Base-by-base conservation (phyloP, 2,888 invertebrate species). In the Blera fallax region DNA sequence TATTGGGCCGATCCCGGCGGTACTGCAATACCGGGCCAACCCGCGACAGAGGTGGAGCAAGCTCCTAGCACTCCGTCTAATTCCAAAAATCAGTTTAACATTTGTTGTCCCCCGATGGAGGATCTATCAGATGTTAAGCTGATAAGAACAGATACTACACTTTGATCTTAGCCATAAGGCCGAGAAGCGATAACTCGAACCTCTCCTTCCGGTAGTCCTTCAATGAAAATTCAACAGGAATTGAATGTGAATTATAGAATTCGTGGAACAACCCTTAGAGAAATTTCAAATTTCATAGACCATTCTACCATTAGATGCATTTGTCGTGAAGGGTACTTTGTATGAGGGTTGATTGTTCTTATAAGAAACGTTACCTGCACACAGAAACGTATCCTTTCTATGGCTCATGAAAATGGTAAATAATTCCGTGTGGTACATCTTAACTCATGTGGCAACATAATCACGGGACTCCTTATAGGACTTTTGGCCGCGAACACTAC, bases 1-100 rank as follows among this genome's bases (percentile, higher is more conserved):
- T n/a, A 87, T 88, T 90, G 90, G 90, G 90, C 90, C 89, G 90
- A 92, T 94, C 94, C 94, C 93, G 93, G 93, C 93, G 92, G 94
- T 94, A 94, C 94, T 94, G 94, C 94, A 94, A 94, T 94, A 93
- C 94, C 93, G 93, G 94, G 94, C 93, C 94, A 94, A 94, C 94
- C 94, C 94, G 93, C 91, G 94, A 93, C 93, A 92, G 93, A 93
- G 93, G 93, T 93, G 94, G 94, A 94, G 94, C 94, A 94, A 94
- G 94, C 94, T 92, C 93, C 94, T 93, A 92, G 91, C 92, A 91
- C 92, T 91, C 93, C 93, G 90, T 93, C 94, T 91, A 87, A 88
- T 93, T 93, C 91, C 93, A 93, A 93, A 93, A 93, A 93, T 92
- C 92, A 92, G 92, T 93, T 93, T 93, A 94, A 94, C 94, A 94